phyloP scores from a whole-genome alignment of 2,113 vertebrate genomes.

The Oryzias curvinotus region DNA sequence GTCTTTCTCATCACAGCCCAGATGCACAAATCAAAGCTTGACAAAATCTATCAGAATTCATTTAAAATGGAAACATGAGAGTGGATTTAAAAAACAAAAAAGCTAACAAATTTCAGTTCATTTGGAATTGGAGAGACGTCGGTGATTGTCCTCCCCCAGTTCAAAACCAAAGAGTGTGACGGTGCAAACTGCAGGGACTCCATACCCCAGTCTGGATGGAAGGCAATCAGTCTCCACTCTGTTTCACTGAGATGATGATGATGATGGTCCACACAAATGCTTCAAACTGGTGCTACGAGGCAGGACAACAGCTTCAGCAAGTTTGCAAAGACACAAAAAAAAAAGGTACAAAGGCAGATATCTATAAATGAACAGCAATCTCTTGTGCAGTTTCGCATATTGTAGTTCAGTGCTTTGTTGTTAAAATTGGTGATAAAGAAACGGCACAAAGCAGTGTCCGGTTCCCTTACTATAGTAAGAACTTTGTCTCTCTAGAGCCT shows the following conservation, averaged over 20 bases:
- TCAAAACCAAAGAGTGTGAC: slow-evolving; percentile 37
- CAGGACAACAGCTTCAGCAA: slow-evolving; percentile 21
- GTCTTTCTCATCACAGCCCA: slow-evolving; percentile 70
- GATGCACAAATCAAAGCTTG: slow-evolving; percentile 76
- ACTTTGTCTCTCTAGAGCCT: slow-evolving; percentile 38
- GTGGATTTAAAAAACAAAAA: slow-evolving; percentile 35
- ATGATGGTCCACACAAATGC: slow-evolving; percentile 13
- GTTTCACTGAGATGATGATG: neutral
- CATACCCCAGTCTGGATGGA: slow-evolving; percentile 18
- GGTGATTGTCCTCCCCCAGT: slow-evolving; percentile 57
- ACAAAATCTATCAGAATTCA: slow-evolving; percentile 74
- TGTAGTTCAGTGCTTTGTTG: slow-evolving; percentile 62
- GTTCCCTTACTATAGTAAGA: slow-evolving; percentile 40
- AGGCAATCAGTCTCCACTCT: slow-evolving; percentile 19
- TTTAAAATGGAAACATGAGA: slow-evolving; percentile 72
- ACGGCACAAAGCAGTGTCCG: slow-evolving; percentile 34
- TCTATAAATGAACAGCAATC: slow-evolving; percentile 47
- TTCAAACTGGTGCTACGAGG: slow-evolving; percentile 24
- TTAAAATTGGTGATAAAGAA: slow-evolving; percentile 24
- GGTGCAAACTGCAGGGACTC: slow-evolving; percentile 26
- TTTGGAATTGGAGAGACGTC: slow-evolving; percentile 57
- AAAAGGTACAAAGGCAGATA: slow-evolving; percentile 45
- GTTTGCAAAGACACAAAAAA: slow-evolving; percentile 27
- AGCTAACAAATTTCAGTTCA: slow-evolving; percentile 43
- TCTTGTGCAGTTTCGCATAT: slow-evolving; percentile 46